A percentile compares a stretch with the other conserved stretches of the same genome.
Conservation (phyloP, 2,113 vertebrate genomes). For the Pyxicephalus adspersus region DNA sequence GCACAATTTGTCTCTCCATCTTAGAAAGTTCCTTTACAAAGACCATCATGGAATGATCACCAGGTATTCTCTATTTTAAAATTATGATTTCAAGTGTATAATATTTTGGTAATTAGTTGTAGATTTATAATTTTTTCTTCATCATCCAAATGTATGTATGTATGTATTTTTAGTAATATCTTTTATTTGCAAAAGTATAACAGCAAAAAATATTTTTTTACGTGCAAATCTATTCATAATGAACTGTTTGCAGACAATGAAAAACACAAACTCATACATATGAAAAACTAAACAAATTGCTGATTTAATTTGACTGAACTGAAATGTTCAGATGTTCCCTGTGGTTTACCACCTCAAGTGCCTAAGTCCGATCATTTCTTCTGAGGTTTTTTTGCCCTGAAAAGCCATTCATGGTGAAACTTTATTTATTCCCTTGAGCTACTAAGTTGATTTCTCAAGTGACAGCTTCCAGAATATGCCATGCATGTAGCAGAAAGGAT, state of each 20-base stretch:
- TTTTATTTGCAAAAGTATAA: too few relatives aligned
- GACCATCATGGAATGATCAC: too few relatives aligned
- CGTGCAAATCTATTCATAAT: too few relatives aligned
- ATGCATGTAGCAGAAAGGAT: conserved; percentile 35
- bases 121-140: too few relatives aligned
- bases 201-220: too few relatives aligned
- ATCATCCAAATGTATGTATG: too few relatives aligned
- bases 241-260: background rate
- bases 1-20: too few relatives aligned
- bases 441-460: conserved; percentile 30
- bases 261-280: background rate
- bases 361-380: conserved; percentile 5
- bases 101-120: too few relatives aligned
- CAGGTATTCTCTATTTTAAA: too few relatives aligned
- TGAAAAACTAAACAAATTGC: conserved; percentile 13
- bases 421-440: conserved; percentile 46
- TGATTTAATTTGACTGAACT: background rate
- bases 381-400: conserved; percentile 17
- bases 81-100: too few relatives aligned
- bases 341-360: conserved; percentile 22
- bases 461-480: conserved; percentile 28
- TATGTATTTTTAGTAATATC: too few relatives aligned
- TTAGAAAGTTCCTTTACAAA: too few relatives aligned
- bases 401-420: conserved; percentile 33
- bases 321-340: conserved; percentile 13